phyloP scores from a whole-genome alignment of 2,888 invertebrate genomes.

The Tetragonula carbonaria region DNA sequence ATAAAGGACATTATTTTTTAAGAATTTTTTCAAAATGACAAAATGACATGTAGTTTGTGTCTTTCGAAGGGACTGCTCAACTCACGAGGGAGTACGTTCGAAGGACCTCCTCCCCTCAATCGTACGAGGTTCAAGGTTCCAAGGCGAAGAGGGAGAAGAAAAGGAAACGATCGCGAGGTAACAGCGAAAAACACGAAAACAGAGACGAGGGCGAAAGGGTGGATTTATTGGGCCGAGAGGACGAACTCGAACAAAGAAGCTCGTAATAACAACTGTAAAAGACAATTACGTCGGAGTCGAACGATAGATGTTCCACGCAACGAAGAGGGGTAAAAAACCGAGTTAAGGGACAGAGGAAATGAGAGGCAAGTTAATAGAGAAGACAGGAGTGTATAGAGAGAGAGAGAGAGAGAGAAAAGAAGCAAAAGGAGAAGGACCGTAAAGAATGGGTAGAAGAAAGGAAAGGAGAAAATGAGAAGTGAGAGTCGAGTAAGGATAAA shows the following conservation, averaged over 20 bases:
- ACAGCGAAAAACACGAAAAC: conserved; percentile 8
- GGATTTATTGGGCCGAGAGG: conserved; percentile 39
- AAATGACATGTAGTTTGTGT: neutral
- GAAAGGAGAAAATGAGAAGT: neutral
- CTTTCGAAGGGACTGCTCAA: no score
- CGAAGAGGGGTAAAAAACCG: neutral
- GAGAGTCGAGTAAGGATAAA: neutral
- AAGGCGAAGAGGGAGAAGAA: neutral
- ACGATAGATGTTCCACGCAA: neutral
- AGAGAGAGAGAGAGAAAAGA: no score
- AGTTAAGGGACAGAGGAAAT: neutral
- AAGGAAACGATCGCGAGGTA: conserved; percentile 6
- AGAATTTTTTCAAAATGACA: no score
- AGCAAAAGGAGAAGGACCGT: neutral
- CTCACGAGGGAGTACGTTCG: neutral
- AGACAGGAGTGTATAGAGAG: neutral
- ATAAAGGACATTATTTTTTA: no score
- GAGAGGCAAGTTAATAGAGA: neutral
- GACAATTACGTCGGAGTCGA: conserved; percentile 13
- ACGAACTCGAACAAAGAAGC: neutral
- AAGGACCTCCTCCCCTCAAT: neutral
- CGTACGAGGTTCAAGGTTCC: neutral
- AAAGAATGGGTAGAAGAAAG: neutral
- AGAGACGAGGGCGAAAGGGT: neutral
- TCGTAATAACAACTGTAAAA: conserved; percentile 28